phyloP scores from a whole-genome alignment of 2,797 vertebrate species.

The Spondyliosoma cantharus region DNA sequence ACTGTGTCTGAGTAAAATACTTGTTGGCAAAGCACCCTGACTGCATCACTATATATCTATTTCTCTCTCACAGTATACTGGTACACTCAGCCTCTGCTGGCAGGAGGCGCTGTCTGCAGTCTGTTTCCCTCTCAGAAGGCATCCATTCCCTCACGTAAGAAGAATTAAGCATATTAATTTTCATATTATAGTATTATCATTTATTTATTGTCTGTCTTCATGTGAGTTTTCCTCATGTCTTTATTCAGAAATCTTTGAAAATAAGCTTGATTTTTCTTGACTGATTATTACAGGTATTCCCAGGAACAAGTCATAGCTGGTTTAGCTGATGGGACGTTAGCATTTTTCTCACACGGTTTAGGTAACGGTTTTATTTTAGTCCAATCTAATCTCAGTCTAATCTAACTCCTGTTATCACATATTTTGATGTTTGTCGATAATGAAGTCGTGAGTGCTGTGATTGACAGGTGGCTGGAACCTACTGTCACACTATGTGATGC shows the following conservation, averaged over 20 bases:
- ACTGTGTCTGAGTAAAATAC: neutral
- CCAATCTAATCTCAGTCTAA: neutral
- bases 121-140: slow-evolving; percentile 84
- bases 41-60: neutral
- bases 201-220: neutral
- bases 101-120: slow-evolving; percentile 83
- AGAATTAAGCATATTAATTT: neutral
- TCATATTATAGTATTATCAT: neutral
- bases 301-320: slow-evolving; percentile 84
- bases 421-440: neutral
- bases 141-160: slow-evolving; percentile 88
- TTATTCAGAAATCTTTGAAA: neutral
- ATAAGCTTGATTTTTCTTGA: slow-evolving; percentile 16
- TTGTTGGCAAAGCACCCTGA: slow-evolving; percentile 3
- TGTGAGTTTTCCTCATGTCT: neutral
- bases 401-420: neutral
- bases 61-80: slow-evolving; percentile 79
- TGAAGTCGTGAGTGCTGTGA: slow-evolving; percentile 19
- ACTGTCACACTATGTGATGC: slow-evolving; percentile 74
- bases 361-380: slow-evolving; percentile 67
- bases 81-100: slow-evolving; percentile 81
- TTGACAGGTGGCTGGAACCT: slow-evolving; percentile 84
- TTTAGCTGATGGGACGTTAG: slow-evolving; percentile 86
- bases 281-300: slow-evolving; percentile 75
- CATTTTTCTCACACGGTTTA: slow-evolving; percentile 84